Evolutionary conservation across 2,888 invertebrate genomes (phyloP), one percentile per base, ranked within the genome.

Genomic region (Microplitis deprimator): DNA sequence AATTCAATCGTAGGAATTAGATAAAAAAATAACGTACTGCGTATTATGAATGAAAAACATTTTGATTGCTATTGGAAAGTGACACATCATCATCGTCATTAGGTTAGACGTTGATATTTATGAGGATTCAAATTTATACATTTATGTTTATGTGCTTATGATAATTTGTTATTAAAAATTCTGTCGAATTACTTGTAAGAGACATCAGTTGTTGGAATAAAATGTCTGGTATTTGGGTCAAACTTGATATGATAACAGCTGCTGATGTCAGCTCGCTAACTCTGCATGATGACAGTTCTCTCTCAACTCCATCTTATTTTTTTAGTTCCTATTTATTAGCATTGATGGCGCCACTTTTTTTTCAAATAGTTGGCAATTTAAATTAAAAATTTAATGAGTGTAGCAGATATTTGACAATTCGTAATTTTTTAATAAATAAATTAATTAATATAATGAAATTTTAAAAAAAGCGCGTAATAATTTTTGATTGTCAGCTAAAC

Each of bases 201-300:
- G 40, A 50, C 50, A 50, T 50, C 50, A 50, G 13, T 50, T 50
- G 50, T 50, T 50, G 50, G 50, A 50, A 50, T 50, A 10, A 50
- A 50, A 50, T 50, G 13, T 50, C 50, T 68, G 16, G 4, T 40
- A 41, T 16, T 40, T 16, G 4, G 16, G 16, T 41, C 16, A 20
- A 59, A 60, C 59, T 72, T 80, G 81, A 83, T 70, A 85, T 87
- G 83, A 87, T 85, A 87, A 82, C 50, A 50, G 50, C 50, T 50
- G 65, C 38, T 65, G 65, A 65, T 65, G 65, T 65, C 65, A 65
- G 65, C 65, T 65, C 13, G 38, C 20, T 29, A 38, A 20, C 65
- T 29, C 29, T 20, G 13, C 65, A 65, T 65, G 20, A 29, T 62
- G 50, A 50, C 50, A 50, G 50, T 50, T 50, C 50, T 50, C 50